Conservation (phyloP, 2,797 vertebrate genomes). For the Margarornis squamiger region DNA sequence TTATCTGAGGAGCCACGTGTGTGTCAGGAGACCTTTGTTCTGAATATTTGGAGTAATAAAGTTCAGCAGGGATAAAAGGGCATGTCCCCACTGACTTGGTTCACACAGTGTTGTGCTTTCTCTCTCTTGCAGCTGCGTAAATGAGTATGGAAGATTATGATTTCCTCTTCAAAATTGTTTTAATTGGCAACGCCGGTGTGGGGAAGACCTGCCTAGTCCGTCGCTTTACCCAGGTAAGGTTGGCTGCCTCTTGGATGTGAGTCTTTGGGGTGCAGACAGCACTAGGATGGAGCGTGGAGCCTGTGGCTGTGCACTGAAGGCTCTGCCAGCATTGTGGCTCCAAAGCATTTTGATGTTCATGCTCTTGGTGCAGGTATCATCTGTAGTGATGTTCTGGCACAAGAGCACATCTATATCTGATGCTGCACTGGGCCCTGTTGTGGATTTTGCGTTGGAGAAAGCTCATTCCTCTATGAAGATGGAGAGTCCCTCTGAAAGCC, state of each 20-base stretch:
- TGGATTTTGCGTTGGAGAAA: neutral
- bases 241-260: fast-evolving
- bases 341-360: neutral
- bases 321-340: fast-evolving
- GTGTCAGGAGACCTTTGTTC: constrained; percentile 40
- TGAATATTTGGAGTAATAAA: constrained; percentile 67
- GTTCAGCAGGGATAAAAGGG: constrained; percentile 28
- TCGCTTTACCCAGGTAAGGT: constrained; percentile 96
- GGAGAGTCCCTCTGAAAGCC: neutral
- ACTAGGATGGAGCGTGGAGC: fast-evolving
- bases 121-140: constrained; percentile 82
- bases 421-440: neutral
- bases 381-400: fast-evolving
- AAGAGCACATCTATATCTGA: neutral
- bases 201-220: constrained; percentile 98
- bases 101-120: neutral
- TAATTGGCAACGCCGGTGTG: constrained; percentile 98
- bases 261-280: neutral
- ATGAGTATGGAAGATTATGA: constrained; percentile 99
- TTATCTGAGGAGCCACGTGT: neutral
- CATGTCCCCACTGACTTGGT: neutral
- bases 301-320: neutral
- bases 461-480: neutral
- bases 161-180: constrained; percentile 99
- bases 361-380: fast-evolving